phyloP scores from a whole-genome alignment of 2,113 vertebrate genomes.

The Poeciliopsis prolifica region DNA sequence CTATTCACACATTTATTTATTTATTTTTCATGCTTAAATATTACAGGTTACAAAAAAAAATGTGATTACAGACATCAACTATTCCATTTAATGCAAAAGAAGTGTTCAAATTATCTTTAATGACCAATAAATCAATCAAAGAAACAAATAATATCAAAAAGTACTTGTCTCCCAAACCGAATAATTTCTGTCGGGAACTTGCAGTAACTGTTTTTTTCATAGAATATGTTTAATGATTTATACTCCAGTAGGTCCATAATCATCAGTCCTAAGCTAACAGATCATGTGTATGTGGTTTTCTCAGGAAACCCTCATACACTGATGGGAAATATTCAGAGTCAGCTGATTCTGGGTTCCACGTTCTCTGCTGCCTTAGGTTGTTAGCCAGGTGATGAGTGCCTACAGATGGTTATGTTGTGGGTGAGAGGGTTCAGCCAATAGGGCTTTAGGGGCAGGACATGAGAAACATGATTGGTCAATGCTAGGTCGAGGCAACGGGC shows the following conservation, averaged over 20 bases:
- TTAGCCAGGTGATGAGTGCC: conserved; percentile 69
- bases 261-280: background rate
- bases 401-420: conserved; percentile 71
- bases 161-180: background rate
- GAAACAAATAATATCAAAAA: background rate
- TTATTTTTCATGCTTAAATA: background rate
- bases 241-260: background rate
- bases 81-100: background rate
- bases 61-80: background rate
- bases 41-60: background rate
- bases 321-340: conserved; percentile 38
- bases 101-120: background rate
- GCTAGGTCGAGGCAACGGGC: conserved; percentile 39
- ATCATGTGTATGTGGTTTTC: background rate
- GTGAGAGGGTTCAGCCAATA: conserved; percentile 70
- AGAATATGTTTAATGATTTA: too few species aligned
- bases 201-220: background rate
- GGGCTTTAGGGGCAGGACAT: conserved; percentile 38
- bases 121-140: background rate
- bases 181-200: background rate
- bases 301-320: conserved; percentile 14
- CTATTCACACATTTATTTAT: too few species aligned
- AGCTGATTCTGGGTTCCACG: conserved; percentile 44
- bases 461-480: conserved; percentile 62
- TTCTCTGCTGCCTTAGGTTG: conserved; percentile 66